Evolutionary conservation across 2,113 vertebrate species (phyloP), one percentile per base, ranked within the genome.

Genomic region (Perca fluviatilis): DNA sequence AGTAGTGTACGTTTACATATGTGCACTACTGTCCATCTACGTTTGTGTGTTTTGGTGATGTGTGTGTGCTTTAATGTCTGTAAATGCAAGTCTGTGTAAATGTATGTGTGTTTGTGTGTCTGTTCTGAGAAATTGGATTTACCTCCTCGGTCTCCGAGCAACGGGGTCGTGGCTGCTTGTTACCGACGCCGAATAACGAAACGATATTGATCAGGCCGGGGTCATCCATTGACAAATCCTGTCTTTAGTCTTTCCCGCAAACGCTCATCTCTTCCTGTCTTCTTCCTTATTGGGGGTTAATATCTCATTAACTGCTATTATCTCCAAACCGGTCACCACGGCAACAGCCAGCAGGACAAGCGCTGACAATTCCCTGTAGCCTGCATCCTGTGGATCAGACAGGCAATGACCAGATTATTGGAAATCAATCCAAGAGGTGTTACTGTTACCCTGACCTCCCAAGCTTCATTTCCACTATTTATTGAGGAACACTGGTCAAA

Each of bases 251-350:
- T 80, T 75, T 78, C 51, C 69, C 1, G 30, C 25, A 18, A 50
- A 74, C 4, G 1, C 82, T 84, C 78, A 75, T 82, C 69, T 46
- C 77, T 87, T 86, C 82, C 82, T 57, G 69, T 80, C 86, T 73
- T 84, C 83, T 79, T 81, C 76, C 79, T 79, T 21, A 85, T 77
- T 64, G 12, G 2, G 68, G 89, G 91, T 94, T 94, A 92, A 94
- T 89, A 87, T 92, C 91, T 93, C 85, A 92, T 92, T 93, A 94
- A 72, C 89, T 61, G 63, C 84, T 63, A 89, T 94, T 88, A 88
- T 88, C 81, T 19, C 74, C 82, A 68, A 74, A n/a, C 56, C 27
- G 47, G 85, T 89, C 88, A 27, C 87, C 80, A 84, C 46, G 40
- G 86, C 82, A 84, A 90, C 87, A 73, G 72, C 75, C 70, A 33